These are phyloP conservation scores for Eciton burchellii DNA, from an alignment of 1,140 invertebrate genomes.

Conservation along the genomic window DNA sequence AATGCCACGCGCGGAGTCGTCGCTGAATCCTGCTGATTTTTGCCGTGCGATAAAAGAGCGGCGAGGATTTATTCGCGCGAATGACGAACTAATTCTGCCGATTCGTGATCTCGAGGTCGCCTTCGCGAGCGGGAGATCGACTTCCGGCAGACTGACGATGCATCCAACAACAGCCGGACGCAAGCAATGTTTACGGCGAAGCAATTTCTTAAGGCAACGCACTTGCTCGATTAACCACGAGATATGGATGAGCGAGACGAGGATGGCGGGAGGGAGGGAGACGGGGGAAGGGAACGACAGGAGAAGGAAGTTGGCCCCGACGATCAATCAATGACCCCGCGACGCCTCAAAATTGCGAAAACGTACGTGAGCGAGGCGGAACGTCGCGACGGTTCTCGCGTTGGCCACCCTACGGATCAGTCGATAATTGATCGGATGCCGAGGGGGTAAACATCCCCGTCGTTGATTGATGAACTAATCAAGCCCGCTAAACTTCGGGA, in stretches of 20 bases:
- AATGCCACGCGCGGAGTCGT: constrained; percentile 1
- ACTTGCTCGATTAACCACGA: constrained; percentile 69
- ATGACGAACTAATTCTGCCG: neutral
- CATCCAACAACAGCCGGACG: constrained; percentile 3
- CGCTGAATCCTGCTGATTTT: neutral
- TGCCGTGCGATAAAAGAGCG: constrained; percentile 7
- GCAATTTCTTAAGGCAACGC: constrained; percentile 72
- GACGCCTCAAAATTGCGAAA: constrained; percentile 75
- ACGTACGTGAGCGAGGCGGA: constrained; percentile 64
- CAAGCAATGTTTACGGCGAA: constrained; percentile 47
- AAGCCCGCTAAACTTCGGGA: constrained; percentile 70
- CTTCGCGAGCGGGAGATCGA: no score
- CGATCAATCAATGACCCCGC: constrained; percentile 72
- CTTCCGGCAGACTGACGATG: neutral
- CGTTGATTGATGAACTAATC: constrained; percentile 84
- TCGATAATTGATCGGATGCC: constrained; percentile 80
- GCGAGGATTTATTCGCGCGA: neutral
- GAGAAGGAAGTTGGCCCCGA: constrained; percentile 70
- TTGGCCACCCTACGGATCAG: constrained; percentile 74
- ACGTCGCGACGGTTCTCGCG: constrained; percentile 60
- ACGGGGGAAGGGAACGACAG: constrained; percentile 42
- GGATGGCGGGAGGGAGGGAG: no score
- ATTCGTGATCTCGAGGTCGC: neutral
- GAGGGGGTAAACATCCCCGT: constrained; percentile 80
- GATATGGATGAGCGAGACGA: constrained; percentile 54